These are phyloP conservation scores for Bambusicola thoracicus DNA, from an alignment of 2,113 vertebrate genomes.

Conservation along the genomic window DNA sequence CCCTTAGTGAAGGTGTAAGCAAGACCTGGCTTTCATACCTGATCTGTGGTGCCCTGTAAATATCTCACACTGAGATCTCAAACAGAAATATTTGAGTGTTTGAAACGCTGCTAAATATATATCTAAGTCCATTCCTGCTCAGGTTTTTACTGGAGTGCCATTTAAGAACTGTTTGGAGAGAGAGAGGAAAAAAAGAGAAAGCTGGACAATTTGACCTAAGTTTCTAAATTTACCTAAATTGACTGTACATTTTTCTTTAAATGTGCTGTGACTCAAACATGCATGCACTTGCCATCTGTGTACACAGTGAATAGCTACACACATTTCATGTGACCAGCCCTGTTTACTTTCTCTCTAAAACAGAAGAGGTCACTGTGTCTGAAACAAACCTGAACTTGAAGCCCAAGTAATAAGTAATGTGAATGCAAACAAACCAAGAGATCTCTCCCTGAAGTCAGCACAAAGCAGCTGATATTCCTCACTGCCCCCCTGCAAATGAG, in stretches of 20 bases:
- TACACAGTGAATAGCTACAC: not conserved
- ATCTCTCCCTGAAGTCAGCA: not conserved
- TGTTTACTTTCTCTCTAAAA: not conserved
- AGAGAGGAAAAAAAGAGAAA: not conserved
- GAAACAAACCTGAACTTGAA: slow-evolving; percentile 30
- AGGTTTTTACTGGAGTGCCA: not conserved
- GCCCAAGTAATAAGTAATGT: not conserved
- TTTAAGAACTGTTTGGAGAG: not conserved
- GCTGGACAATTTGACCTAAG: not conserved
- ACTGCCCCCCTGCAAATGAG: not conserved
- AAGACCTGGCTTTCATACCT: slow-evolving; percentile 1
- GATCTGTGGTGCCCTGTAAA: not conserved
- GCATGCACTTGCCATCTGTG: not conserved
- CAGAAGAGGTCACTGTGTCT: slow-evolving; percentile 18
- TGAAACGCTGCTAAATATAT: not conserved
- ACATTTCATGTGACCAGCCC: not conserved
- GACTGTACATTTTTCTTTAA: not conserved
- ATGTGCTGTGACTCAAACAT: not conserved
- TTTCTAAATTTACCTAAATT: slow-evolving; percentile 5
- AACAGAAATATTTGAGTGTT: not conserved
- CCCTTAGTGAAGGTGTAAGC: not conserved
- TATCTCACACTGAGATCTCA: not conserved
- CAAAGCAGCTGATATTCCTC: not conserved
- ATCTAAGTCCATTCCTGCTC: not conserved
- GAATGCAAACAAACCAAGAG: not conserved